Evolutionary conservation across 1,140 invertebrate species (phyloP), one percentile per base, ranked within the genome.

Genomic region (Asobara japonica): DNA sequence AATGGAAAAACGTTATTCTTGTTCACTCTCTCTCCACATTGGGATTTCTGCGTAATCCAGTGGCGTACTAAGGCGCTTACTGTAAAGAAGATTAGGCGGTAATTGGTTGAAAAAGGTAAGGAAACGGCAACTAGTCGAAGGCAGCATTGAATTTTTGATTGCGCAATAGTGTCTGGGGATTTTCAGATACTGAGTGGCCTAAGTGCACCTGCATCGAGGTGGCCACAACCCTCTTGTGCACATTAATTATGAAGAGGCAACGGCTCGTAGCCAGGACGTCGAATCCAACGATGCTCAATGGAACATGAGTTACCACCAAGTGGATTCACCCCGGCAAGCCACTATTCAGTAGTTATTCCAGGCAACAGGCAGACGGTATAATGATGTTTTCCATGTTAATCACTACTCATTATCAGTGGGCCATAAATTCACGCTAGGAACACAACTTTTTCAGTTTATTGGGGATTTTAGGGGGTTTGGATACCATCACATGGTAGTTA

Each of bases 231-330:
- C 48, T 65, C 56, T 38, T 36, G 10, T 62, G 18, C 20, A 67
- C 67, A 72, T 73, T 77, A 77, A 77, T 77, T 77, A 77, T 77
- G 71, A n/a, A n/a, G n/a, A n/a, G n/a, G n/a, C 75, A 76, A 29
- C 45, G 38, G 10, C 18, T 69, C 33, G 65, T 16, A 27, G 16
- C 31, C n/a, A 13, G 29, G 62, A n/a, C 18, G 60, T 5, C 22
- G 51, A 56, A 11, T 25, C 11, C 3, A 6, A 56, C 2, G 20
- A 18, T 25, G 0, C 11, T 10, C 13, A 10, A 20, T 56, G 22
- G 18, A 7, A 56, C 8, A 25, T 25, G n/a, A 16, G n/a, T 11
- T 51, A 16, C 45, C 7, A 6, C n/a, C n/a, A 13, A 6, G 45
- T 11, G 36, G 36, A 38, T 13, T 38, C 36, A 51, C 20, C 16